Percentiles rank a stretch among this genome's conserved stretches.
Conservation (phyloP, 2,888 invertebrate genomes). For the Dorcus hopei region DNA sequence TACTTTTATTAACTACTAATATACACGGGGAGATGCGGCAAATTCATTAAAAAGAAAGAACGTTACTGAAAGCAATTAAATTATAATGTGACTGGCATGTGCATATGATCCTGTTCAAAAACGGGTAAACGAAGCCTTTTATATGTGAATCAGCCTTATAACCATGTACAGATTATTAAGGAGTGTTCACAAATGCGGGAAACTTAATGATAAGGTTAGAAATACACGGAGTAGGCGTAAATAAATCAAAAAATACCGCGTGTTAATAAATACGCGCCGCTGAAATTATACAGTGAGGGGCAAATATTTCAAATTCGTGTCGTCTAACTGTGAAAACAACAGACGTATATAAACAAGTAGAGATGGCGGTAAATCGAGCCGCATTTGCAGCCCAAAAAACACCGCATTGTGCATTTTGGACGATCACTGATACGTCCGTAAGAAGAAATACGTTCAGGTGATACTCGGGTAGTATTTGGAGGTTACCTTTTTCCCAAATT, state of each 20-base stretch:
- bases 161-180: constrained; percentile 12
- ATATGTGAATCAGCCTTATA: constrained; percentile 6
- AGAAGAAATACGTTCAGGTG: neutral
- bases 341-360: constrained; percentile 11
- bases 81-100: too few relatives aligned
- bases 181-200: constrained; percentile 4
- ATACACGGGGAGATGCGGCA: neutral
- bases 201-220: constrained; percentile 3
- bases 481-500: constrained; percentile 13
- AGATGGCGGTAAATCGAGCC: constrained; percentile 27
- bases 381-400: constrained; percentile 16
- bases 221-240: neutral
- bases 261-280: too few relatives aligned
- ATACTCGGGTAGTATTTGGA: neutral
- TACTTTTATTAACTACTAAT: neutral
- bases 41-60: neutral
- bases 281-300: too few relatives aligned
- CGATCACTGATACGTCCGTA: neutral
- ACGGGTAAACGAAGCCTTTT: neutral
- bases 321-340: neutral
- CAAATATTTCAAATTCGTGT: too few relatives aligned
- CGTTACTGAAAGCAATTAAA: neutral
- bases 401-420: neutral
- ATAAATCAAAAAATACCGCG: neutral
- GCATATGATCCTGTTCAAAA: neutral